Conservation (phyloP, 2,888 invertebrate species). For the Hirtodrosophila alboralis region DNA sequence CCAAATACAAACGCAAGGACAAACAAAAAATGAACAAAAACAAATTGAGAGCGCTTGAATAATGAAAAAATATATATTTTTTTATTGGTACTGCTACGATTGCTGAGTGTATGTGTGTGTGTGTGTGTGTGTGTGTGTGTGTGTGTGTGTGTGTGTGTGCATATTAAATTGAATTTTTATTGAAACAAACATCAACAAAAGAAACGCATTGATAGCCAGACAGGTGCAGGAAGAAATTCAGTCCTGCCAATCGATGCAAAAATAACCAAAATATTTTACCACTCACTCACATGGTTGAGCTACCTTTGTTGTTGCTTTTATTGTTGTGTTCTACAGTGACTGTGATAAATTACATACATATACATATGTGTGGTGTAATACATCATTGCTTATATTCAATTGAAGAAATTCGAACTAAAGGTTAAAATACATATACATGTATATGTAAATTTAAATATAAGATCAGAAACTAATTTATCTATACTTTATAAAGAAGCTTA, state of each 20-base stretch:
- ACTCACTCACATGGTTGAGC: slow-evolving; percentile 5
- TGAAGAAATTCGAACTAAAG: neutral
- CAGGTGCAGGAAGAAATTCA: slow-evolving; percentile 31
- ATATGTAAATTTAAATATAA: too few relatives aligned
- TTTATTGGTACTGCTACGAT: slow-evolving; percentile 11
- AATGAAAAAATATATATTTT: slow-evolving; percentile 38
- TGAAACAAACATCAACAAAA: slow-evolving; percentile 49
- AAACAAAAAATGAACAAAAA: slow-evolving; percentile 6
- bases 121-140: slow-evolving; percentile 2
- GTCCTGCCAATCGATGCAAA: slow-evolving; percentile 30
- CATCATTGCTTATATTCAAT: slow-evolving; percentile 16
- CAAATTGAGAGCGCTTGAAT: slow-evolving; percentile 15
- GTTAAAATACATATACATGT: too few relatives aligned
- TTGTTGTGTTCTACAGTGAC: slow-evolving; percentile 4
- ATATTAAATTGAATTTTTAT: slow-evolving; percentile 66
- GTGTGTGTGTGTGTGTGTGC: slow-evolving; percentile 15
- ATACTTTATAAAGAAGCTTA: too few relatives aligned
- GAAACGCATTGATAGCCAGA: slow-evolving; percentile 41
- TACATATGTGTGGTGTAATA: neutral
- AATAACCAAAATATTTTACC: slow-evolving; percentile 34
- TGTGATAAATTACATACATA: slow-evolving; percentile 3
- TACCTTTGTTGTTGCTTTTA: slow-evolving; percentile 2
- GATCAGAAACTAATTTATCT: too few relatives aligned
- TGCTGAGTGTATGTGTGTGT: neutral
- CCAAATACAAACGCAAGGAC: neutral